Evolutionary conservation across 2,888 invertebrate genomes (phyloP).

Genomic region (Pseudolycoriella hygida): DNA sequence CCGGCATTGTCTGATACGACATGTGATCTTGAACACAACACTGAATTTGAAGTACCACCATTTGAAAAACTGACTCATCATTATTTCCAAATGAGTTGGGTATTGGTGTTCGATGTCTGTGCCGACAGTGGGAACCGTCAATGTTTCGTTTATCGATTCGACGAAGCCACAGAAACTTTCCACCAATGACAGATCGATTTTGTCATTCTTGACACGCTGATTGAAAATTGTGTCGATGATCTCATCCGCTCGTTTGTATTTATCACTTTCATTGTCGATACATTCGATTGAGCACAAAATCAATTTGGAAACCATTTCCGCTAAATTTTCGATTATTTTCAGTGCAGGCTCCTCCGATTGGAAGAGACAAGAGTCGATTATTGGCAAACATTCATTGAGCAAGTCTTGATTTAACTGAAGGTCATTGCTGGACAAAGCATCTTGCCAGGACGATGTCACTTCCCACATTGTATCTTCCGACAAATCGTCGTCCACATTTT

Average conservation of each 20-base stretch:
- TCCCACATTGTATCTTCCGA: constrained; percentile 36
- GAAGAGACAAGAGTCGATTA: background rate
- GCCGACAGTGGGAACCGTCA: background rate
- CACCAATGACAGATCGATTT: too few relatives aligned
- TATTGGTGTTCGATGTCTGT: too few relatives aligned
- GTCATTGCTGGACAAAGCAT: constrained; percentile 29
- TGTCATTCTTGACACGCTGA: too few relatives aligned
- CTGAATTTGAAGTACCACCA: constrained; percentile 7
- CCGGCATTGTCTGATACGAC: constrained; percentile 11
- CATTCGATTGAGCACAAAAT: constrained; percentile 22
- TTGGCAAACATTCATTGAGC: constrained; percentile 11
- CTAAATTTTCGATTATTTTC: constrained; percentile 5
- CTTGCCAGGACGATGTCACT: constrained; percentile 38
- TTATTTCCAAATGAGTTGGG: background rate
- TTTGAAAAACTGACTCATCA: constrained; percentile 2
- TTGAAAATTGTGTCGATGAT: constrained; percentile 11
- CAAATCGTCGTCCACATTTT: constrained; percentile 13
- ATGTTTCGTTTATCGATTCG: background rate
- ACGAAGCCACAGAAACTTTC: too few relatives aligned
- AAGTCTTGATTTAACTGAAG: constrained; percentile 17
- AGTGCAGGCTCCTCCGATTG: constrained; percentile 1
- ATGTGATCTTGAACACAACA: constrained; percentile 20
- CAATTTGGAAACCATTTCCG: constrained; percentile 13
- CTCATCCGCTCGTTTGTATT: constrained; percentile 14
- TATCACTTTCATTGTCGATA: constrained; percentile 11